Percentiles rank a stretch among this genome's conserved stretches.
Evolutionary conservation across 2,888 invertebrate species (phyloP).

Genomic region (Yponomeuta malinellus): DNA sequence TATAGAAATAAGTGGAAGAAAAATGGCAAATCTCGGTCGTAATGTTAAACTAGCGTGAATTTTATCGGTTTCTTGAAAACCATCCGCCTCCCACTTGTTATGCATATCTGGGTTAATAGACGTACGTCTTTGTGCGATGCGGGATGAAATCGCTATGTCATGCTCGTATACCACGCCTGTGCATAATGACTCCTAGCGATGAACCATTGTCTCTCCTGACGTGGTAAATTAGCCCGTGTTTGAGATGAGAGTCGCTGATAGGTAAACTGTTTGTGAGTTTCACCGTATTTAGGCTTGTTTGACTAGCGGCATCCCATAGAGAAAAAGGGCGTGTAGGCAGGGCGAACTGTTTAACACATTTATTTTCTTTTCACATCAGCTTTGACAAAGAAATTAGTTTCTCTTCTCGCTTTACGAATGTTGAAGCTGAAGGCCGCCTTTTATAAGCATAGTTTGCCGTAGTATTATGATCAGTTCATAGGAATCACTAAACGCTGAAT

Average conservation of each 20-base stretch:
- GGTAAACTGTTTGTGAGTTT: neutral
- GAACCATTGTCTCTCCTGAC: slow-evolving; percentile 8
- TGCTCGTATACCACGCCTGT: slow-evolving; percentile 27
- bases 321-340: neutral
- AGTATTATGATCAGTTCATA: too few relatives aligned
- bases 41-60: slow-evolving; percentile 20
- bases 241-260: neutral
- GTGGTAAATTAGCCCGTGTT: slow-evolving; percentile 1
- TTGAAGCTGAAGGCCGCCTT: too few relatives aligned
- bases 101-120: slow-evolving; percentile 55
- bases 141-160: slow-evolving; percentile 34
- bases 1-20: neutral
- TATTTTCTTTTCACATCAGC: too few relatives aligned
- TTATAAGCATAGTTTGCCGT: too few relatives aligned
- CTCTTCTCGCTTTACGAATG: too few relatives aligned
- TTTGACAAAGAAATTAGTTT: too few relatives aligned
- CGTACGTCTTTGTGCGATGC: slow-evolving; percentile 18
- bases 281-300: neutral
- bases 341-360: too few relatives aligned
- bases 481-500: too few relatives aligned
- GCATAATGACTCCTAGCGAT: slow-evolving; percentile 11
- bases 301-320: neutral
- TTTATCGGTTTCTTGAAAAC: slow-evolving; percentile 22
- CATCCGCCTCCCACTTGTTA: slow-evolving; percentile 30
- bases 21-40: slow-evolving; percentile 14